Conservation (phyloP, 2,113 vertebrate species). For the Megaptera novaeangliae region DNA sequence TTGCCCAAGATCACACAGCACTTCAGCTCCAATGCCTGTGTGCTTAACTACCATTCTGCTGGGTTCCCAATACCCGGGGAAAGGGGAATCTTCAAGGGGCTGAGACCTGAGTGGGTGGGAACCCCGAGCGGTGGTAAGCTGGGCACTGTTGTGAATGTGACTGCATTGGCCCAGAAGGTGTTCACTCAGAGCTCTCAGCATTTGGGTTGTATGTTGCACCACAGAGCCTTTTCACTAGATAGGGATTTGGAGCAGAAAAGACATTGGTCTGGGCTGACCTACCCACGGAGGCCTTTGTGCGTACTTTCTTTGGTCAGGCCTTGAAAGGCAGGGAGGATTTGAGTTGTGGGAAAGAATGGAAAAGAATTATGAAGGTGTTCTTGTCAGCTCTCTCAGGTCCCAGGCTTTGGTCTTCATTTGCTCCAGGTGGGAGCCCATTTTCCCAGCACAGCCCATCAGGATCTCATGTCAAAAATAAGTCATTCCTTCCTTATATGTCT, state of each 20-base stretch:
- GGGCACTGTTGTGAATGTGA: background rate
- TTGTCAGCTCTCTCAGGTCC: background rate
- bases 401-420: background rate
- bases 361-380: background rate
- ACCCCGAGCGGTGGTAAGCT: background rate
- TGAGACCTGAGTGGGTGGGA: background rate
- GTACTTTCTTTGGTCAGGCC: background rate
- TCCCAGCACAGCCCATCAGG: background rate
- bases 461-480: background rate
- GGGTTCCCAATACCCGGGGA: background rate
- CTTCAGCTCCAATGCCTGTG: background rate
- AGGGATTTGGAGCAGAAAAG: background rate
- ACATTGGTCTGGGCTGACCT: background rate
- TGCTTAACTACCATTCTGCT: background rate
- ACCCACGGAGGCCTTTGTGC: background rate
- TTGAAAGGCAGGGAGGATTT: background rate
- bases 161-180: fast-evolving
- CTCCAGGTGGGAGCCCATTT: background rate
- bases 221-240: background rate
- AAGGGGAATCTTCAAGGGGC: background rate
- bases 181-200: background rate
- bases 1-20: background rate
- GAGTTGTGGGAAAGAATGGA: background rate
- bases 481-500: background rate
- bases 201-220: background rate